Evolutionary conservation across 2,113 vertebrate genomes (phyloP).

Genomic region (Scolopax mira): DNA sequence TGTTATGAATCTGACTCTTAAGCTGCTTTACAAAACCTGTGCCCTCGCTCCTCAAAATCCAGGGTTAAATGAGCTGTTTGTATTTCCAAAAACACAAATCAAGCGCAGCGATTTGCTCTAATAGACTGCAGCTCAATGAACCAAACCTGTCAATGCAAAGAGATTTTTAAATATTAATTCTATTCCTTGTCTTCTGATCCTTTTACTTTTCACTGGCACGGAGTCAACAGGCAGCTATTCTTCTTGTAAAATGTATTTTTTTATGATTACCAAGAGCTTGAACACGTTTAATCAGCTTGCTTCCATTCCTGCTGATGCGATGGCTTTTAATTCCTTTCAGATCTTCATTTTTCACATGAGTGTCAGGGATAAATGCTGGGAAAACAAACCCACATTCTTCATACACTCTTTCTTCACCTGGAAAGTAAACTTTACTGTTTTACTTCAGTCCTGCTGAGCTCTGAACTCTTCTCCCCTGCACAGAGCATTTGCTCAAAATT

Average conservation of each 20-base stretch:
- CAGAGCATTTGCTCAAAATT: background rate
- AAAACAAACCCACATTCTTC: background rate
- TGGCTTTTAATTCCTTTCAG: constrained; percentile 1
- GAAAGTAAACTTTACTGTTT: background rate
- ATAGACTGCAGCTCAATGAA: background rate
- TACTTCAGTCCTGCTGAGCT: background rate
- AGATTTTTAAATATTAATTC: background rate
- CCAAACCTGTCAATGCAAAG: background rate
- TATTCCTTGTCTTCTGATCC: background rate
- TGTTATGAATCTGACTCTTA: background rate
- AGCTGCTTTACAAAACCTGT: background rate
- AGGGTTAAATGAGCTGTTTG: background rate
- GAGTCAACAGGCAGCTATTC: background rate
- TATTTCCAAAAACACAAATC: background rate
- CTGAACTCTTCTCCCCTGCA: background rate
- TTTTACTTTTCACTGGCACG: background rate
- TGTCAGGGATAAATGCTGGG: background rate
- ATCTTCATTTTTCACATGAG: background rate
- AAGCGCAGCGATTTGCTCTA: background rate
- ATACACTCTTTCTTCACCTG: background rate
- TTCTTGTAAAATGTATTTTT: background rate
- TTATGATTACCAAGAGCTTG: background rate
- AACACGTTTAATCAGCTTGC: constrained; percentile 20
- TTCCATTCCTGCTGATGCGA: background rate
- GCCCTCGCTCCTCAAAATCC: background rate